Base-by-base conservation (phyloP, 2,888 invertebrate genomes). In the Andricus quercusramuli region DNA sequence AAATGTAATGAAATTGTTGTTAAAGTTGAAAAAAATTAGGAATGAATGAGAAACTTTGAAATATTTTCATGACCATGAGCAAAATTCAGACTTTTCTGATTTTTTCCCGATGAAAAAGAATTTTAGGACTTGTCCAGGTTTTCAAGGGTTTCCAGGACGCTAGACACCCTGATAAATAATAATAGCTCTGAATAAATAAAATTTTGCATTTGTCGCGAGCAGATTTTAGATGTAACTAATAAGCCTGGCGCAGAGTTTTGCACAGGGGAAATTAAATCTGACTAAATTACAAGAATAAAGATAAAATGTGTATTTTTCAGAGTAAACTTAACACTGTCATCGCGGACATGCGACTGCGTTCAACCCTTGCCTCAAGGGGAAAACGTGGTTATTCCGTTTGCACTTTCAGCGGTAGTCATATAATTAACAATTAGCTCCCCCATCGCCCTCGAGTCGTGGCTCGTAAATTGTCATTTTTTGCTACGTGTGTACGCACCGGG, bases 381-480 rank as follows among this genome's bases (percentile, higher is more conserved):
- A 56, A 74, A 74, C 74, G 82, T 77, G 77, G 79, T 80, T 81
- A 70, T 59, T 77, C 59, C 65, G 81, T 79, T 79, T 80, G 80
- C 79, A 80, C 80, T 81, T 80, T 81, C 83, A 83, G 80, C 82
- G 83, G 80, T 83, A 83, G 82, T 81, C 84, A 76, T 80, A 82
- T 83, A 83, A 84, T 84, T 84, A 84, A 83, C 83, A 83, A 84
- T 84, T 84, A 84, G 81, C 81, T 80, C 80, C 82, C 82, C 80
- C 79, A 68, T 84, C 79, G 79, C 70, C 79, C 79, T 83, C 67
- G 59, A 65, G 79, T 79, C 82, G 77, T 66, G 67, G 44, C 83
- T 81, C 83, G 80, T 82, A 83, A 84, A 84, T 84, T 80, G 82
- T 78, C 78, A 78, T 79, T 79, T 84, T 83, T 84, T 83, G 79